Conservation (phyloP, 2,113 vertebrate genomes). For the Bagarius yarrelli region DNA sequence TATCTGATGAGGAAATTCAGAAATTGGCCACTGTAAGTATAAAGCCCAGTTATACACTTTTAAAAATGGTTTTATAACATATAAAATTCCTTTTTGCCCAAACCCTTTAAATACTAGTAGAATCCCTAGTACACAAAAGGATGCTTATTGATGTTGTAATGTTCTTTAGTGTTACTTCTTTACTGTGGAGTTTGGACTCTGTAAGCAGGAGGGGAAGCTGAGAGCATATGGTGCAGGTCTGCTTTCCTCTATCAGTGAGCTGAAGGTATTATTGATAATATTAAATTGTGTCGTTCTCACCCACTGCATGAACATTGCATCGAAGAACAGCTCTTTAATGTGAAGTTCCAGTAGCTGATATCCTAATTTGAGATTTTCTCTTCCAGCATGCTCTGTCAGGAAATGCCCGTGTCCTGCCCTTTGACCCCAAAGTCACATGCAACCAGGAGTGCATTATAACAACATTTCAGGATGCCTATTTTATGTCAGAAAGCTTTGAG, state of each 20-base stretch:
- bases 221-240: conserved; percentile 93
- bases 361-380: conserved; percentile 40
- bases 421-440: conserved; percentile 92
- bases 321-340: background rate
- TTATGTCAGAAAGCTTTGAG: conserved; percentile 96
- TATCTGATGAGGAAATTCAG: conserved; percentile 92
- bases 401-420: conserved; percentile 85
- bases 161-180: conserved; percentile 93
- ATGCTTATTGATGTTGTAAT: background rate
- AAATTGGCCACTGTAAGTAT: conserved; percentile 93
- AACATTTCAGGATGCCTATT: conserved; percentile 95
- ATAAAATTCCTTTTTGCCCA: background rate
- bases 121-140: background rate
- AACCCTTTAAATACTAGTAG: background rate
- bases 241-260: conserved; percentile 94
- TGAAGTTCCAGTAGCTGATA: background rate
- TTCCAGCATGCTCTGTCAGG: conserved; percentile 91
- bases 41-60: background rate
- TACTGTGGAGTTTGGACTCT: conserved; percentile 96
- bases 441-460: conserved; percentile 96
- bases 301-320: background rate
- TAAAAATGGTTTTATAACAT: background rate
- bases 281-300: background rate
- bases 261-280: conserved; percentile 75
- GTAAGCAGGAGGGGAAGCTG: conserved; percentile 92